Evolutionary conservation across 2,888 invertebrate genomes (phyloP).

Genomic region (Zaprionus obscuricornis): DNA sequence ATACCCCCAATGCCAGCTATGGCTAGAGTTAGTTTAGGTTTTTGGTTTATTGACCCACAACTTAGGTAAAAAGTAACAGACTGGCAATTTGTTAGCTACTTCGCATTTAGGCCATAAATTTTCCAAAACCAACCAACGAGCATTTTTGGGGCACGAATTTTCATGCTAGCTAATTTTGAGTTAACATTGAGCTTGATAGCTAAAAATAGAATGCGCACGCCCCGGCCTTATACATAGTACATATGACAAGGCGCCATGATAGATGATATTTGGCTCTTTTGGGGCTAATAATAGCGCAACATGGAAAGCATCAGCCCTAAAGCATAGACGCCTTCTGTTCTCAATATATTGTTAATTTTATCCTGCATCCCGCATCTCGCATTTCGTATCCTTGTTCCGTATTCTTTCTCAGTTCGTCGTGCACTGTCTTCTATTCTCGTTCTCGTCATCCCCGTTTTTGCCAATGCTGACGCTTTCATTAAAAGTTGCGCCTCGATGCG

Average conservation of each 20-base stretch:
- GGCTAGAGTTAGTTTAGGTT: slow-evolving; percentile 26
- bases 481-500: slow-evolving; percentile 35
- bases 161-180: slow-evolving; percentile 68
- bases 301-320: neutral
- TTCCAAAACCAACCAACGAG: neutral
- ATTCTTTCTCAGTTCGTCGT: neutral
- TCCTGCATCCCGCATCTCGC: too few relatives aligned
- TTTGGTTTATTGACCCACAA: slow-evolving; percentile 68
- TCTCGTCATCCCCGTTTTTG: slow-evolving; percentile 5
- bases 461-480: slow-evolving; percentile 32
- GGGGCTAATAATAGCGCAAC: slow-evolving; percentile 36
- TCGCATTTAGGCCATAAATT: slow-evolving; percentile 57
- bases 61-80: slow-evolving; percentile 57
- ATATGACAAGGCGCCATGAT: slow-evolving; percentile 41
- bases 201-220: slow-evolving; percentile 45
- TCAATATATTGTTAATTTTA: too few relatives aligned
- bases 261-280: slow-evolving; percentile 50
- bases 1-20: too few relatives aligned
- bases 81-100: slow-evolving; percentile 49
- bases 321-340: too few relatives aligned
- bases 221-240: neutral
- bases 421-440: neutral
- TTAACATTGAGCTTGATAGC: slow-evolving; percentile 43
- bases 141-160: slow-evolving; percentile 36
- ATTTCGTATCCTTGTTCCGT: too few relatives aligned